phyloP scores from a whole-genome alignment of 2,797 vertebrate genomes.

The Alca torda region DNA sequence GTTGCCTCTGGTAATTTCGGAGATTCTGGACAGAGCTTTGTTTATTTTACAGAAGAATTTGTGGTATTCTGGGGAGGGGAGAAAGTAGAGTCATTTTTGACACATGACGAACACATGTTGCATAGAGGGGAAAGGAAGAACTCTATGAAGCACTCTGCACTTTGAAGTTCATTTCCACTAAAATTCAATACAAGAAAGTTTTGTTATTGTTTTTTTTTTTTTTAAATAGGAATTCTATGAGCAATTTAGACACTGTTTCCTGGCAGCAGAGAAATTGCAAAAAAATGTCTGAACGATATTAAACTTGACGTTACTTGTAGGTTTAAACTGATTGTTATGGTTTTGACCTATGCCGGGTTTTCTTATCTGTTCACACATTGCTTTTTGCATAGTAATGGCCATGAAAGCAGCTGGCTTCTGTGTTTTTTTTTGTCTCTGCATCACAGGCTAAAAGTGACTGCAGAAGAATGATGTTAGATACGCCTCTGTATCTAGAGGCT shows the following conservation, averaged over 20 bases:
- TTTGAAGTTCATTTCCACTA: constrained; percentile 19
- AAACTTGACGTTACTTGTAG: neutral
- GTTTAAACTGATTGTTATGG: neutral
- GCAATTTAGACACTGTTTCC: neutral
- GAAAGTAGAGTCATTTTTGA: constrained; percentile 57
- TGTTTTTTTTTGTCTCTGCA: neutral
- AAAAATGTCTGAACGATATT: neutral
- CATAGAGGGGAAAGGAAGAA: neutral
- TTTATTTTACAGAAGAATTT: constrained; percentile 77
- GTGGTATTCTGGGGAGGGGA: constrained; percentile 68
- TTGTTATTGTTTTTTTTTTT: neutral
- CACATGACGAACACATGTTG: neutral
- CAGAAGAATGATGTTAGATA: neutral
- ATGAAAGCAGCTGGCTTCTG: neutral
- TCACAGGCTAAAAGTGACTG: neutral
- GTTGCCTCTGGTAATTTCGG: constrained; percentile 62
- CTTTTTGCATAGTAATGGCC: neutral
- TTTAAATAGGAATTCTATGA: neutral
- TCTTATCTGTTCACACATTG: neutral
- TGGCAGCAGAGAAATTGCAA: neutral
- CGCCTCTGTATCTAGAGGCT: neutral
- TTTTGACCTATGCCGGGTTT: neutral
- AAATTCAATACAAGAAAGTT: neutral
- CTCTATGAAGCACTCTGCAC: neutral
- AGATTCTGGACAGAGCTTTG: constrained; percentile 53